These are phyloP conservation scores for Rhopalosiphum maidis DNA, from an alignment of 1,140 invertebrate species.

Conservation along the genomic window DNA sequence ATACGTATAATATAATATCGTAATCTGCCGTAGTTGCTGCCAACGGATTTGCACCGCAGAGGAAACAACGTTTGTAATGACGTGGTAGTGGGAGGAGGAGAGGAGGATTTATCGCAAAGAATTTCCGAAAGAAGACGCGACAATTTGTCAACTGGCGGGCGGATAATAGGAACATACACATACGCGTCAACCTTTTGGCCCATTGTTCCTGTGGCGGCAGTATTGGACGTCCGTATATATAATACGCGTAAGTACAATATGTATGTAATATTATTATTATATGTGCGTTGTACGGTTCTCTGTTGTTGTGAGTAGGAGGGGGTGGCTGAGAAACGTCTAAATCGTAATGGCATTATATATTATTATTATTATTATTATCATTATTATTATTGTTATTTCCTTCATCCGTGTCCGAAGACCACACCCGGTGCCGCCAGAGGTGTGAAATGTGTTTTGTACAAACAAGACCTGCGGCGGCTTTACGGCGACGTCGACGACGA, in stretches of 20 bases:
- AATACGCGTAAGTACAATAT: not conserved
- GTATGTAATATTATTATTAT: not conserved
- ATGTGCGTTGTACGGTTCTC: not conserved
- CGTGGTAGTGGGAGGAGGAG: not conserved
- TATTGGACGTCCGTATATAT: not conserved
- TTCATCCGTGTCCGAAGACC: constrained; percentile 47
- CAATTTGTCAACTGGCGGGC: not conserved
- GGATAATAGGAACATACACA: not conserved
- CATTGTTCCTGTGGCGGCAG: not conserved
- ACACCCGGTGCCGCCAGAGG: constrained; percentile 48
- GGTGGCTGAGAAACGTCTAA: not conserved
- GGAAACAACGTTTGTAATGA: not conserved
- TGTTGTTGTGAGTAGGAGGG: not conserved
- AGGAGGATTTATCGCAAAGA: not conserved
- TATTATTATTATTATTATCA: not conserved
- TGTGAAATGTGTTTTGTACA: constrained; percentile 49
- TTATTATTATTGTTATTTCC: not conserved
- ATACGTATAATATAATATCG: not conserved
- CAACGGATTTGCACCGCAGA: not conserved
- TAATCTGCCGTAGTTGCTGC: not conserved
- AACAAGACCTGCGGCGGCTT: constrained; percentile 16
- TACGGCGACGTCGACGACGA: not conserved
- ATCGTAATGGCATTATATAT: constrained; percentile 28
- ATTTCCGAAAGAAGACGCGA: not conserved
- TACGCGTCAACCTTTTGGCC: not conserved